Conservation (phyloP, 1,140 invertebrate species). For the Lasioglossum albipes region DNA sequence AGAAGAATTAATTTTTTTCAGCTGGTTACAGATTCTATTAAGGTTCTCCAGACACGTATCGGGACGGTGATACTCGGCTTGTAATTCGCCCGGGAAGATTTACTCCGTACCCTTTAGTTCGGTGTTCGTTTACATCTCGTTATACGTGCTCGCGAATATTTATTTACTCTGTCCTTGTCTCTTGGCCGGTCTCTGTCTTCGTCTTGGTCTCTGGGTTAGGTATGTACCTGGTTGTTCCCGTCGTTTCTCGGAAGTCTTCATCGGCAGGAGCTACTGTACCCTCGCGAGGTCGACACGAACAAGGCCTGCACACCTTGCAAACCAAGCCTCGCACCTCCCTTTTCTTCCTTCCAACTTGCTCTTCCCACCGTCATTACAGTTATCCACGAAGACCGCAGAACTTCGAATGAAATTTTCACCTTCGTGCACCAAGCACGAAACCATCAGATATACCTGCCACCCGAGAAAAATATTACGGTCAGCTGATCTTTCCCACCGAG, state of each 20-base stretch:
- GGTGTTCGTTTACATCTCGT: constrained; percentile 73
- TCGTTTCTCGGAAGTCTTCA: constrained; percentile 64
- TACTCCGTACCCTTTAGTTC: constrained; percentile 58
- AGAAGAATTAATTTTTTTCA: not conserved
- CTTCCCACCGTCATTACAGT: constrained; percentile 49
- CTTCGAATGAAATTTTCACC: constrained; percentile 49
- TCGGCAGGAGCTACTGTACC: constrained; percentile 33
- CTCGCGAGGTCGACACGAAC: constrained; percentile 38
- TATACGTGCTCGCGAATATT: constrained; percentile 65
- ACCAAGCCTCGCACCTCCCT: not conserved
- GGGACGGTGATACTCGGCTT: constrained; percentile 36
- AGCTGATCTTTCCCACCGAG: constrained; percentile 32
- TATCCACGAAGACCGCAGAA: constrained; percentile 49
- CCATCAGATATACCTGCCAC: not conserved
- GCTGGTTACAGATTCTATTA: not conserved
- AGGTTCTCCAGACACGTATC: constrained; percentile 41
- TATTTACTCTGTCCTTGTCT: constrained; percentile 48
- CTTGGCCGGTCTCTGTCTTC: constrained; percentile 6
- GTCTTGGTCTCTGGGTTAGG: not conserved
- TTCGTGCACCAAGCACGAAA: constrained; percentile 20
- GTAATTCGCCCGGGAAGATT: constrained; percentile 62
- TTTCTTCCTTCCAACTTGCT: constrained; percentile 15
- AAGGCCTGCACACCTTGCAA: constrained; percentile 17
- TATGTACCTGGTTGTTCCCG: not conserved
- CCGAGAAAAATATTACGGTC: not conserved